These are phyloP conservation scores for Stichopus chloronotus DNA, from an alignment of 35 echinoderm and acorn worm species.

Conservation along the genomic window DNA sequence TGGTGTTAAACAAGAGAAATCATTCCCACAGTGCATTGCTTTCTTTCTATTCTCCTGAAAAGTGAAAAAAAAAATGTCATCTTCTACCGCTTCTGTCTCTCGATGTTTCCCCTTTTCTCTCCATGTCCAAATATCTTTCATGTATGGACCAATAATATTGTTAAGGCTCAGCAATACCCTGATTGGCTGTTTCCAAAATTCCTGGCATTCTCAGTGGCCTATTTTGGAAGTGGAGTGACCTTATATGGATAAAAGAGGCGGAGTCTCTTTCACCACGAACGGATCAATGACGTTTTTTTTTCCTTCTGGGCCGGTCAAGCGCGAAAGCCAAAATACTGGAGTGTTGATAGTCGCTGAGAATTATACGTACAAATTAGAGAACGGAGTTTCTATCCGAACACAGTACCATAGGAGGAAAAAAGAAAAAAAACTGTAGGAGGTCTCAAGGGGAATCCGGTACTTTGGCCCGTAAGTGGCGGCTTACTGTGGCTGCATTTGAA, in stretches of 20 bases:
- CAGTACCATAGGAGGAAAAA: no score
- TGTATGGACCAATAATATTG: conserved; percentile 56
- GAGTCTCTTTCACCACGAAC: conserved; percentile 55
- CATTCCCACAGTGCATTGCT: no score
- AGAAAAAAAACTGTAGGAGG: conserved; percentile 23
- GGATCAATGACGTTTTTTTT: conserved; percentile 57
- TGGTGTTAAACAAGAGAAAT: no score
- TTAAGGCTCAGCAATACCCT: not conserved
- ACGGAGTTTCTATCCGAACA: not conserved
- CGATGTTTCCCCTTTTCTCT: not conserved
- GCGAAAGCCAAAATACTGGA: conserved; percentile 63
- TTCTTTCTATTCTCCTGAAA: not conserved
- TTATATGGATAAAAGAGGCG: conserved; percentile 87
- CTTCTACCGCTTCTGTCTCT: no score
- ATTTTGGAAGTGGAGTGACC: conserved; percentile 47
- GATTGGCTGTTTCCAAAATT: conserved; percentile 76
- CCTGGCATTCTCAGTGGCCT: conserved; percentile 77
- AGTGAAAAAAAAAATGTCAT: not conserved
- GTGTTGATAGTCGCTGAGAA: conserved; percentile 55
- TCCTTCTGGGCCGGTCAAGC: conserved; percentile 62
- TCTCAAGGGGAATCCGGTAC: conserved; percentile 47
- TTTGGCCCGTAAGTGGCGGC: conserved; percentile 45
- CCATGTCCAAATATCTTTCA: conserved; percentile 17
- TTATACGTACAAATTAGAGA: not conserved
- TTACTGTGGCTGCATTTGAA: conserved; percentile 56